phyloP scores from a whole-genome alignment of 2,888 invertebrate species.

The Spisula subtruncata region DNA sequence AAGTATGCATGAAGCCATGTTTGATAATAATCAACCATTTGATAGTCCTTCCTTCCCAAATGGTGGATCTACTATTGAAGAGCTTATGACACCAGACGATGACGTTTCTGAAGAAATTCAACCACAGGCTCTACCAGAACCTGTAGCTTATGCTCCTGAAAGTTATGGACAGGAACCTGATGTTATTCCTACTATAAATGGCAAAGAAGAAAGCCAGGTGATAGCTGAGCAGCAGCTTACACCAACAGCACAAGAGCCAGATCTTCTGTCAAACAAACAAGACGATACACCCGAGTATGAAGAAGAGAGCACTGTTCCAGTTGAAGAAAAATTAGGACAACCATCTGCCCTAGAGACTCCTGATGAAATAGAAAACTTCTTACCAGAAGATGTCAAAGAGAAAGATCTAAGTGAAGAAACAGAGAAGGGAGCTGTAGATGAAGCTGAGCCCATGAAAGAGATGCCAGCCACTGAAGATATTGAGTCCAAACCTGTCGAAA shows the following conservation, averaged over 20 bases:
- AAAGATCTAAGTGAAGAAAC: constrained; percentile 64
- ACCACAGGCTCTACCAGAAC: constrained; percentile 83
- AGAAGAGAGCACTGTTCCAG: constrained; percentile 62
- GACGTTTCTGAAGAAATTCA: constrained; percentile 78
- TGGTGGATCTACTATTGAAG: constrained; percentile 58
- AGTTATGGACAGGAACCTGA: constrained; percentile 76
- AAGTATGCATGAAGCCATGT: constrained; percentile 69
- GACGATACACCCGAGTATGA: constrained; percentile 56
- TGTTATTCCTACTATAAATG: constrained; percentile 69
- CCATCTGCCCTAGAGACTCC: constrained; percentile 47
- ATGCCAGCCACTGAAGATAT: not conserved
- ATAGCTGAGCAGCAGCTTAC: constrained; percentile 42
- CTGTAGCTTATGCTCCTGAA: constrained; percentile 76
- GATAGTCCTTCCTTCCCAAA: constrained; percentile 54
- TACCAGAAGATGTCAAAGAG: constrained; percentile 67
- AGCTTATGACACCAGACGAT: constrained; percentile 71
- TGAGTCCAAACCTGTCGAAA: not conserved
- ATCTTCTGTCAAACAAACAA: constrained; percentile 63
- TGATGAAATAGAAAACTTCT: constrained; percentile 61
- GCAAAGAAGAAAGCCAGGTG: constrained; percentile 60
- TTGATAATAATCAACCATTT: constrained; percentile 64
- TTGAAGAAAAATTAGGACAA: constrained; percentile 45
- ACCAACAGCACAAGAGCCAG: constrained; percentile 60
- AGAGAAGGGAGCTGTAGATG: constrained; percentile 54
- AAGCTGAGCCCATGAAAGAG: not conserved